Evolutionary conservation across 2,888 invertebrate species (phyloP), one percentile per base, ranked within the genome.

Genomic region (Cetonia aurata): DNA sequence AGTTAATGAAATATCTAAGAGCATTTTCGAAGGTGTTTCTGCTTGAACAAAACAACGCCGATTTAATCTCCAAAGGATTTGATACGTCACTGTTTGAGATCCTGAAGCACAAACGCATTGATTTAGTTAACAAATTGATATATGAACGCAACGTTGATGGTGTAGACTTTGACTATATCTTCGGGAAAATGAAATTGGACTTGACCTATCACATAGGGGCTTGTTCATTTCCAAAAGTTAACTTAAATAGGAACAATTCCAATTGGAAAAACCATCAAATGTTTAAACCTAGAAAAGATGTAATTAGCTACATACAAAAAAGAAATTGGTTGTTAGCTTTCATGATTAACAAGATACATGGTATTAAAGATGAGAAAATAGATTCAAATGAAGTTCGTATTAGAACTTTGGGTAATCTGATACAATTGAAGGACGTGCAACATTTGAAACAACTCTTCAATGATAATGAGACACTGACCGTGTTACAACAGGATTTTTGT

Each of bases 141-240:
- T 92, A 92, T 77, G 88, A 90, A 71, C 87, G 89, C 76, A 87
- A 90, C 70, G 84, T 91, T 67, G 89, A 91, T 3, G 91, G 93
- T 0, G 85, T 89, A 1, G 88, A 89, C 77, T 88, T 94, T 69
- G 93, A 93, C 79, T 84, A 87, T 0, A 87, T 91, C 77, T 92
- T 93, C 71, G 87, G 87, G 41, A 90, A 90, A 75, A 82, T 93
- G 15, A 91, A 92, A 80, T 87, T 93, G 1, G 92, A 93, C 86
- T 86, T 93, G 66, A 89, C 92, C 59, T 92, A 93, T 76, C 91
- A 92, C 75, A 88, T 93, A 10, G 89, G 92, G 2, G 83, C 91
- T 2, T 93, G 91, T 81, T 91, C 91, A 78, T 93, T 92, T 75
- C 92, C 93, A 0, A 89, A 88, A 8, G 87, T 91, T 25, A 85